phyloP scores from a whole-genome alignment of 1,140 invertebrate species.

The Mactra quadrangularis region DNA sequence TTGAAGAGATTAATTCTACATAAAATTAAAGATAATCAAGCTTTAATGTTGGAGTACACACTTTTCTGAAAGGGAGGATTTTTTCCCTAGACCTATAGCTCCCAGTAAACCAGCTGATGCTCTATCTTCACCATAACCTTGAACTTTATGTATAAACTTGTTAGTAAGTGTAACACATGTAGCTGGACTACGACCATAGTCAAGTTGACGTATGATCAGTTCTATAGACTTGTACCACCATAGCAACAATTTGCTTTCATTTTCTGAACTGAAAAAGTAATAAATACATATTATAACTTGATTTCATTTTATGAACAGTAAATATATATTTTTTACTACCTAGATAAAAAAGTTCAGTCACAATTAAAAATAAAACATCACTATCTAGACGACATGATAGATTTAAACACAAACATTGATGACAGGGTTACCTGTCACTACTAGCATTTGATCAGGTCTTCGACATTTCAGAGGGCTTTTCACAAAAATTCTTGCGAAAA shows the following conservation, averaged over 20 bases:
- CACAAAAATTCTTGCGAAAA: too few relatives aligned
- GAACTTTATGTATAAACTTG: slow-evolving; percentile 84
- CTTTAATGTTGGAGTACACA: too few relatives aligned
- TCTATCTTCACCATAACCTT: slow-evolving; percentile 86
- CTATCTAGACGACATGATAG: too few relatives aligned
- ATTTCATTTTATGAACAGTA: not conserved
- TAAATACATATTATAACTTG: not conserved
- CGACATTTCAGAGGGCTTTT: too few relatives aligned
- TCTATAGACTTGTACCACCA: slow-evolving; percentile 86
- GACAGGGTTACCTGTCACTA: too few relatives aligned
- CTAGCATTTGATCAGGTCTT: too few relatives aligned
- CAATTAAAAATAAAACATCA: too few relatives aligned
- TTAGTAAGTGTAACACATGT: slow-evolving; percentile 84
- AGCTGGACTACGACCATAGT: slow-evolving; percentile 81
- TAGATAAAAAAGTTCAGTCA: too few relatives aligned
- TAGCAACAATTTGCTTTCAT: slow-evolving; percentile 87
- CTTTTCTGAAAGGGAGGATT: slow-evolving; percentile 86
- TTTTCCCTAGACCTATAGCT: slow-evolving; percentile 87
- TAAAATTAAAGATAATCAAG: too few relatives aligned
- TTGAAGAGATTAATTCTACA: too few relatives aligned
- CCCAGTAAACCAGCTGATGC: slow-evolving; percentile 87
- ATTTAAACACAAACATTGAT: too few relatives aligned
- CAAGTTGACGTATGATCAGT: slow-evolving; percentile 84
- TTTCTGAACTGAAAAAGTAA: slow-evolving; percentile 84
- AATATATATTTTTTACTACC: too few relatives aligned